Conservation (phyloP, 2,797 vertebrate genomes). For the Microctenopoma stevenorrisi region DNA sequence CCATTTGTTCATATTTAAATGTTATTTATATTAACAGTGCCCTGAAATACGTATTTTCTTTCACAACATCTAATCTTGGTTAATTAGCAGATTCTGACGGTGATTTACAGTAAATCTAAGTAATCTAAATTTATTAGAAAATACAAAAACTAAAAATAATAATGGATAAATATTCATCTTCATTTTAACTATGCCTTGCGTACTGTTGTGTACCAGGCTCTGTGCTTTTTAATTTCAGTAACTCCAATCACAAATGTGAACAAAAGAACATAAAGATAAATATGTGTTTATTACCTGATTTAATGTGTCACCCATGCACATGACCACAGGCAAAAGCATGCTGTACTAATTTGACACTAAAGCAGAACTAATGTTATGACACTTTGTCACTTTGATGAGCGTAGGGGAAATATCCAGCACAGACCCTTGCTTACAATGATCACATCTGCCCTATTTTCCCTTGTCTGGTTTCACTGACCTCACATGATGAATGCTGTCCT, state of each 20-base stretch:
- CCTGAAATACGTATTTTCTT: neutral
- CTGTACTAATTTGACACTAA: slow-evolving; percentile 74
- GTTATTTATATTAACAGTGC: neutral
- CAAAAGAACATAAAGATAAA: slow-evolving; percentile 13
- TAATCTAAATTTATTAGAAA: neutral
- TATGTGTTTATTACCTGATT: slow-evolving; percentile 59
- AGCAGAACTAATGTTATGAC: slow-evolving; percentile 68
- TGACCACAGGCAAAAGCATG: slow-evolving; percentile 73
- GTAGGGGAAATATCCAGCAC: slow-evolving; percentile 69
- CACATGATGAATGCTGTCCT: slow-evolving; percentile 81
- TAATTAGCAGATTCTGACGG: neutral
- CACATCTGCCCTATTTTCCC: slow-evolving; percentile 80
- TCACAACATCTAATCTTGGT: neutral
- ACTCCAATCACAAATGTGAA: slow-evolving; percentile 5
- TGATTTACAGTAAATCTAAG: neutral
- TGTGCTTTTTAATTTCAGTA: slow-evolving; percentile 13
- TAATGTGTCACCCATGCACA: slow-evolving; percentile 72
- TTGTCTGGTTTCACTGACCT: slow-evolving; percentile 73
- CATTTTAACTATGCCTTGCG: neutral
- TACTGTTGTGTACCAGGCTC: neutral
- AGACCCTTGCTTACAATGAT: slow-evolving; percentile 62
- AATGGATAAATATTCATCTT: no score
- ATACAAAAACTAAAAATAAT: neutral
- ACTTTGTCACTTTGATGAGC: slow-evolving; percentile 67
- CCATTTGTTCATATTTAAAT: neutral